These are phyloP conservation scores for Aleiodes sp. DNA, from an alignment of 1,140 invertebrate species.

Conservation along the genomic window DNA sequence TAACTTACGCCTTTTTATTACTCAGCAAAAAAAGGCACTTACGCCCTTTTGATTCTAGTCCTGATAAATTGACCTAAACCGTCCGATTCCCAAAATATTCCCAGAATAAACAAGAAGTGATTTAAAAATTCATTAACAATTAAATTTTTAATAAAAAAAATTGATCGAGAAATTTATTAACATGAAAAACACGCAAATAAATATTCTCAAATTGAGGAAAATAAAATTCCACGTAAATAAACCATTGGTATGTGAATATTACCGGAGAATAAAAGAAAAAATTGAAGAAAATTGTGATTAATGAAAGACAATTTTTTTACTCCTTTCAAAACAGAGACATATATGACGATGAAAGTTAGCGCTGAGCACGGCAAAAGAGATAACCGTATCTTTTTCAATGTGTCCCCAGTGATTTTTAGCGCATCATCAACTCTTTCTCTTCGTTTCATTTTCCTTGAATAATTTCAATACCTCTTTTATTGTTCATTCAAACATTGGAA, in stretches of 20 bases:
- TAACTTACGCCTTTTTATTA: no score
- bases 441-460: no score
- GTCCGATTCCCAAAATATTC: no score
- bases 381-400: not conserved
- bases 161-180: not conserved
- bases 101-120: no score
- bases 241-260: not conserved
- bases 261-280: not conserved
- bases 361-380: constrained; percentile 19
- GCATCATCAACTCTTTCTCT: not conserved
- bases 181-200: not conserved
- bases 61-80: no score
- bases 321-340: no score
- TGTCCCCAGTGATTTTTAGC: not conserved
- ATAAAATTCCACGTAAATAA: not conserved
- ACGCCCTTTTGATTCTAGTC: no score
- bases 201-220: not conserved
- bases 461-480: no score
- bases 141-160: no score
- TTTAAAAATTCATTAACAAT: no score
- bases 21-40: no score
- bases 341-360: constrained; percentile 9
- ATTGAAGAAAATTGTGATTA: not conserved
- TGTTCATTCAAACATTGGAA: no score
- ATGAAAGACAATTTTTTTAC: not conserved